A percentile compares a stretch with the other conserved stretches of the same genome.
Evolutionary conservation across 2,113 vertebrate species (phyloP).

Genomic region (Mugil cephalus): DNA sequence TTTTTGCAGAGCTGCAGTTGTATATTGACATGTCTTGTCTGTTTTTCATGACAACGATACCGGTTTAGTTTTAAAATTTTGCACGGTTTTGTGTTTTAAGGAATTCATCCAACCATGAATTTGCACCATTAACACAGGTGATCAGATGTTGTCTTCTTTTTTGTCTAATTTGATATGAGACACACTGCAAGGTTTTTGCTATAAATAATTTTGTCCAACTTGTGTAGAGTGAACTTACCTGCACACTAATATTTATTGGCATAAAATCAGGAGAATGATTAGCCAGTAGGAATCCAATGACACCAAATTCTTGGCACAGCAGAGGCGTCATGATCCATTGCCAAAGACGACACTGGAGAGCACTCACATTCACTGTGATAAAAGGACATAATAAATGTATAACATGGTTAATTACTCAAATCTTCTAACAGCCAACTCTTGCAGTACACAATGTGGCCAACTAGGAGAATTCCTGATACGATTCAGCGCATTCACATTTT

Average conservation of each 20-base stretch:
- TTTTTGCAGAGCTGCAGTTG: conserved; percentile 32
- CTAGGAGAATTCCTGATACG: too few relatives aligned
- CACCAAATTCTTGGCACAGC: neutral
- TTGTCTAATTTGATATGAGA: neutral
- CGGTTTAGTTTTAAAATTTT: neutral
- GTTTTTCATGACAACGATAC: neutral
- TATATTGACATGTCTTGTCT: conserved; percentile 4
- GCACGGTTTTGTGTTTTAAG: neutral
- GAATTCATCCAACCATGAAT: neutral
- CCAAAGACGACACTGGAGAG: conserved; percentile 1
- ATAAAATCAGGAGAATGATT: neutral
- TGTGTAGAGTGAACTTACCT: neutral
- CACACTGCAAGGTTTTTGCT: neutral
- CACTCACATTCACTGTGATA: neutral
- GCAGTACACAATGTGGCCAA: too few relatives aligned
- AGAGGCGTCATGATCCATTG: neutral
- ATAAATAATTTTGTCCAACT: neutral
- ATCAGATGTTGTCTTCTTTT: neutral
- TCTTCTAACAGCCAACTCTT: too few relatives aligned
- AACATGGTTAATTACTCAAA: too few relatives aligned
- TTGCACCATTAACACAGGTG: neutral
- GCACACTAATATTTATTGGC: neutral
- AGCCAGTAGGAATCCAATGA: neutral
- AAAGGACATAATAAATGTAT: too few relatives aligned
- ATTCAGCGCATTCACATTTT: too few relatives aligned